Conservation (phyloP, 2,888 invertebrate species). For the Harpalus rubripes region DNA sequence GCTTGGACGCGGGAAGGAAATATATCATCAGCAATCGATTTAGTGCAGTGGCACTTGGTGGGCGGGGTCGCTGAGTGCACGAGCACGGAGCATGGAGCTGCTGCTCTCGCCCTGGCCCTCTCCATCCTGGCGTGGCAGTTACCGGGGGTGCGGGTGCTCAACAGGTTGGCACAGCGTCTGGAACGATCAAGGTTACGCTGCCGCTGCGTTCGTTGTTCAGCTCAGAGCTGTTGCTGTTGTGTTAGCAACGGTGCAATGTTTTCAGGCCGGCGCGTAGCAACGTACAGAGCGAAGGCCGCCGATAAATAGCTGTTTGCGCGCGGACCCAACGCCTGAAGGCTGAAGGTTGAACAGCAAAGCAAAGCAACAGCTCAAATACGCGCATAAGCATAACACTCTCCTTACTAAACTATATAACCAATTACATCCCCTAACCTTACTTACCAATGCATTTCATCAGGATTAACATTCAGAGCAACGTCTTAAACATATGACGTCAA, state of each 20-base stretch:
- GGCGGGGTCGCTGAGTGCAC: constrained; percentile 45
- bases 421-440: too few relatives aligned
- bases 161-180: constrained; percentile 58
- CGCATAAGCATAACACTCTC: not conserved
- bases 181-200: constrained; percentile 50
- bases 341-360: not conserved
- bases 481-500: too few relatives aligned
- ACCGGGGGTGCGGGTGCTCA: constrained; percentile 49
- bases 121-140: constrained; percentile 6
- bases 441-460: too few relatives aligned
- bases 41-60: constrained; percentile 55
- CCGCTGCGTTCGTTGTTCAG: not conserved
- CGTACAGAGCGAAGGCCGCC: constrained; percentile 69
- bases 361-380: not conserved
- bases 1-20: constrained; percentile 55
- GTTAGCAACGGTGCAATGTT: constrained; percentile 67
- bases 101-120: not conserved
- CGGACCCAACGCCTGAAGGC: constrained; percentile 39
- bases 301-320: constrained; percentile 69
- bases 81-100: not conserved
- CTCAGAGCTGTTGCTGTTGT: constrained; percentile 16
- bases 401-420: too few relatives aligned
- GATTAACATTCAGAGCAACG: too few relatives aligned
- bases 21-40: constrained; percentile 64
- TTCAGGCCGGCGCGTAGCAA: constrained; percentile 69